phyloP scores from a whole-genome alignment of 2,888 invertebrate species.

The Conops quadrifasciatus region DNA sequence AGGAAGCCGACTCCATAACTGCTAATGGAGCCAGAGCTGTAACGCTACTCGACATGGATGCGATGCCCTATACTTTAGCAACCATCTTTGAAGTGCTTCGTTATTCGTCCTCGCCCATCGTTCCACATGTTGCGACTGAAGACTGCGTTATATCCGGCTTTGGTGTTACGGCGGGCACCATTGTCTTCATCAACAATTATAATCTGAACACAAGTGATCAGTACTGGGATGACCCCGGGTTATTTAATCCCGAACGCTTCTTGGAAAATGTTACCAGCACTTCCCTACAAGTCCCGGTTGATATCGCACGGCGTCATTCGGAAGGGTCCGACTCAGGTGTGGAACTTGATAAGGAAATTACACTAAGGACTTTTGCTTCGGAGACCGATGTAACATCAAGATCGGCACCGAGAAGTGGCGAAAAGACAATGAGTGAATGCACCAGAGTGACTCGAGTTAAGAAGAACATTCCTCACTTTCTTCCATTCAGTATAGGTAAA shows the following conservation, averaged over 20 bases:
- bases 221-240: conserved; percentile 77
- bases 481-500: conserved; percentile 87
- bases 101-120: conserved; percentile 85
- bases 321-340: conserved; percentile 69
- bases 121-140: conserved; percentile 86
- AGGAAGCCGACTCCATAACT: conserved; percentile 75
- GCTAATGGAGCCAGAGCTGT: conserved; percentile 67
- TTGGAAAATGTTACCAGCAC: conserved; percentile 64
- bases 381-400: not conserved
- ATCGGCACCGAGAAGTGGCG: not conserved
- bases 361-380: not conserved
- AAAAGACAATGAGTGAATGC: not conserved
- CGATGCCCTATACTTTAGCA: conserved; percentile 83
- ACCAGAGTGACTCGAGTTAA: conserved; percentile 57
- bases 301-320: conserved; percentile 60
- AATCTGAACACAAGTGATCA: conserved; percentile 77
- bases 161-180: conserved; percentile 77
- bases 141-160: conserved; percentile 78
- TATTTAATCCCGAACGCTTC: conserved; percentile 81
- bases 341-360: conserved; percentile 66
- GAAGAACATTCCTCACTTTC: conserved; percentile 75
- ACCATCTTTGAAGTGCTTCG: conserved; percentile 82
- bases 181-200: conserved; percentile 86
- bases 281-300: not conserved
- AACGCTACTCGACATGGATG: conserved; percentile 72